Evolutionary conservation across 2,113 vertebrate species (phyloP).

Genomic region (Ophiodon elongatus): DNA sequence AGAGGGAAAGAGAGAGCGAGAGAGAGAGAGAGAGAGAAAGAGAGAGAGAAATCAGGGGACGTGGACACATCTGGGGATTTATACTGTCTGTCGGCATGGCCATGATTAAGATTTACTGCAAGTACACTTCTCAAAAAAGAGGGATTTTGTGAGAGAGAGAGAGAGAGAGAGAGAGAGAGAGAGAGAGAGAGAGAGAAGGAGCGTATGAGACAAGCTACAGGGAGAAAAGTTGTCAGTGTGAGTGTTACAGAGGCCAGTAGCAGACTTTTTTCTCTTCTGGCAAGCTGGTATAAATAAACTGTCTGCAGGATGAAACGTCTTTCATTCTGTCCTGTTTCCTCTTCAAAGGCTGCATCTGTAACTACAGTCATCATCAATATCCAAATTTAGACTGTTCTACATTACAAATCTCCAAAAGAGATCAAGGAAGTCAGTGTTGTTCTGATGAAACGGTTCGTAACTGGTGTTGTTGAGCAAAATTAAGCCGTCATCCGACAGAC

Average conservation of each 20-base stretch:
- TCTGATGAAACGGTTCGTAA: conserved; percentile 17
- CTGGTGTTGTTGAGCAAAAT: conserved; percentile 12
- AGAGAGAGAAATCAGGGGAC: conserved; percentile 2
- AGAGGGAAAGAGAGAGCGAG: too few species aligned
- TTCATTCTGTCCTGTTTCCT: conserved; percentile 20
- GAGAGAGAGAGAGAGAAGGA: background rate
- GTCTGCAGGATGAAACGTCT: conserved; percentile 22
- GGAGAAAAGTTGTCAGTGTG: background rate
- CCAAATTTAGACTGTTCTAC: conserved; percentile 51
- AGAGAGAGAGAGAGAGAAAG: too few species aligned
- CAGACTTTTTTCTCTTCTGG: background rate
- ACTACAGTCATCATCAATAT: conserved; percentile 13
- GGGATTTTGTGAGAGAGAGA: background rate
- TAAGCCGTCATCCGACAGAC: background rate
- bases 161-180: background rate
- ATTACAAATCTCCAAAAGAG: conserved; percentile 11
- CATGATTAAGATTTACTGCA: conserved; percentile 54
- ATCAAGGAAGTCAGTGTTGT: background rate
- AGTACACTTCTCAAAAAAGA: conserved; percentile 9
- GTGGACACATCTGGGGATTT: conserved; percentile 57
- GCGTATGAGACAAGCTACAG: background rate
- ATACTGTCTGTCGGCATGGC: conserved; percentile 22
- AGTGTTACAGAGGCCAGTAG: background rate
- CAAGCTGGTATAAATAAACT: conserved; percentile 12
- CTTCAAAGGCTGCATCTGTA: conserved; percentile 22